A percentile compares a stretch with the other conserved stretches of the same genome.
Evolutionary conservation across 2,797 vertebrate species (phyloP).

Genomic region (Stomatorhinus walkeri): DNA sequence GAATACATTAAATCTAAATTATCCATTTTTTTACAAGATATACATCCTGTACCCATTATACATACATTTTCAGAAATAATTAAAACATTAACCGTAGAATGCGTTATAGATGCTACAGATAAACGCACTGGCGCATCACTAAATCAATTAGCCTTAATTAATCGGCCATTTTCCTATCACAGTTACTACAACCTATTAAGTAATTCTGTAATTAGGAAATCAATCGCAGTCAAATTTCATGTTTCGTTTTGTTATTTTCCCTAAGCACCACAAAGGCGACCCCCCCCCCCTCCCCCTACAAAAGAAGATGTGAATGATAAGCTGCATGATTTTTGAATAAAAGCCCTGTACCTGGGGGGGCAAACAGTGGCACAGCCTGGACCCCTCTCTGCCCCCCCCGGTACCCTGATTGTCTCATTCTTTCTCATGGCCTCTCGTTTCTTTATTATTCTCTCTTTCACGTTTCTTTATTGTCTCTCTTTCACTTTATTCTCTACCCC

Average conservation of each 20-base stretch:
- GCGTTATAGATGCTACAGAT: neutral
- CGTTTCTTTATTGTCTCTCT: neutral
- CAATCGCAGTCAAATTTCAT: neutral
- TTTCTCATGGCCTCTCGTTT: neutral
- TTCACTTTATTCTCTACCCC: neutral
- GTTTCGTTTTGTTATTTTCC: neutral
- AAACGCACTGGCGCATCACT: neutral
- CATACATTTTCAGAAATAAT: neutral
- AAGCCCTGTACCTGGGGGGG: neutral
- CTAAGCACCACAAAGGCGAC: neutral
- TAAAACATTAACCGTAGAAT: neutral
- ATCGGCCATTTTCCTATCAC: neutral
- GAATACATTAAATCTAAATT: neutral
- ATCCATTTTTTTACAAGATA: neutral
- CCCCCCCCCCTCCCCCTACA: neutral
- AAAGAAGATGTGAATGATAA: neutral
- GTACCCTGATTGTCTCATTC: neutral
- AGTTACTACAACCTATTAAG: neutral
- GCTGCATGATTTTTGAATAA: neutral
- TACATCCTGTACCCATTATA: neutral
- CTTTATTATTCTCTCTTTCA: too few species aligned
- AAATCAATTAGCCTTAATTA: constrained; percentile 7
- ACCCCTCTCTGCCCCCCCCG: neutral
- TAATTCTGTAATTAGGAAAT: neutral
- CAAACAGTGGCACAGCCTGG: neutral